Evolutionary conservation across 2,113 vertebrate genomes (phyloP).

Genomic region (Bambusicola thoracicus): DNA sequence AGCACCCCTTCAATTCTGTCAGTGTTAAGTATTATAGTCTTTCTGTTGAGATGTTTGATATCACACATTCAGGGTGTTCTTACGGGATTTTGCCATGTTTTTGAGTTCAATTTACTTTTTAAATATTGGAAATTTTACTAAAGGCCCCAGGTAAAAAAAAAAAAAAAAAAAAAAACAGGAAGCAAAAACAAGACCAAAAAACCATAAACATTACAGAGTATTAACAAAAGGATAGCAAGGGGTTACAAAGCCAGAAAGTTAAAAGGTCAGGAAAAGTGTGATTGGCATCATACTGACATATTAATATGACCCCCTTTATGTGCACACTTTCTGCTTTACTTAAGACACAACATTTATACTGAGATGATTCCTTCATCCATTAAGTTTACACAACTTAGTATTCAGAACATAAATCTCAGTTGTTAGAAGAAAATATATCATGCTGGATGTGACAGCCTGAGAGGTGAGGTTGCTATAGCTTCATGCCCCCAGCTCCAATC

Average conservation of each 20-base stretch:
- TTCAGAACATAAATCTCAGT: background rate
- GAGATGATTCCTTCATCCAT: background rate
- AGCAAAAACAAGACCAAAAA: too few relatives aligned
- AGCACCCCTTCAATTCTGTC: background rate
- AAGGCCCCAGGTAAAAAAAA: background rate
- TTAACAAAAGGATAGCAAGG: background rate
- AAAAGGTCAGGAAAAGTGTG: background rate
- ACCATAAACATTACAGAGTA: background rate
- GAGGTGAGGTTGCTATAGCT: background rate
- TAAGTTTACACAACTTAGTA: background rate
- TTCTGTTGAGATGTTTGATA: background rate
- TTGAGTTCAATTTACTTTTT: background rate
- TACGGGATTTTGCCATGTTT: background rate
- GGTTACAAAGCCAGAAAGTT: background rate
- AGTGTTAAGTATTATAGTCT: background rate
- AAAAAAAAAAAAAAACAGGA: too few relatives aligned
- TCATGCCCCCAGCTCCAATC: background rate
- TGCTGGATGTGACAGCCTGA: background rate
- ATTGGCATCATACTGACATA: background rate
- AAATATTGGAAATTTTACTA: background rate
- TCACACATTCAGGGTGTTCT: background rate
- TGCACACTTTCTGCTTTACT: background rate
- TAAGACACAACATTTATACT: background rate
- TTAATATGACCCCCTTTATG: background rate
- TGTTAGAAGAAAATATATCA: background rate